A percentile compares a stretch with the other conserved stretches of the same genome.
Evolutionary conservation across 2,797 vertebrate genomes (phyloP).

Genomic region (Brachyalestes nurse): DNA sequence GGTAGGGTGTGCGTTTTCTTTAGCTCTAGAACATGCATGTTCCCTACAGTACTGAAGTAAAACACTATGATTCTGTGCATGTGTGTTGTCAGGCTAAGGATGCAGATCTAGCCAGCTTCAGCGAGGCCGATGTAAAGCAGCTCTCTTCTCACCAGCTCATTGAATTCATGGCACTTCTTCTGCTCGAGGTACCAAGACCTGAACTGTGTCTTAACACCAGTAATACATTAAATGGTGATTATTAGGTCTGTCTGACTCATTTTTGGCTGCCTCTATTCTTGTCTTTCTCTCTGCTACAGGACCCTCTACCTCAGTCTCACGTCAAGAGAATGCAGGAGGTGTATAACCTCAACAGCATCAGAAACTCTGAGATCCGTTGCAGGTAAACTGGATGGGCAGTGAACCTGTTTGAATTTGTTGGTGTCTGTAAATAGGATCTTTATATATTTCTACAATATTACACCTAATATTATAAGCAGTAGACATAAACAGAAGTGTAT

Average conservation of each 20-base stretch:
- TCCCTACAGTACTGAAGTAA: no score
- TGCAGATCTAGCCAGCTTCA: constrained; percentile 82
- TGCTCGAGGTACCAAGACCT: constrained; percentile 82
- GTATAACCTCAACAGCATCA: constrained; percentile 83
- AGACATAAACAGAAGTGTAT: no score
- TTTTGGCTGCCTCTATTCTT: background rate
- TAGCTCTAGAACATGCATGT: background rate
- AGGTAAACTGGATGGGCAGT: constrained; percentile 74
- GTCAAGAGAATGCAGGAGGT: constrained; percentile 91
- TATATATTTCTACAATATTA: background rate
- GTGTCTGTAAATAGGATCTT: no score
- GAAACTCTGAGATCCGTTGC: constrained; percentile 93
- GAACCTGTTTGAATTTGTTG: background rate
- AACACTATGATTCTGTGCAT: background rate
- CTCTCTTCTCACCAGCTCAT: constrained; percentile 91
- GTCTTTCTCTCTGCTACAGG: constrained; percentile 66
- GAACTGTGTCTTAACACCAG: background rate
- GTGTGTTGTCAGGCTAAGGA: constrained; percentile 82
- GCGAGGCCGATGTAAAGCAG: constrained; percentile 78
- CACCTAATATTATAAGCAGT: background rate
- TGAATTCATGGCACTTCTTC: constrained; percentile 89
- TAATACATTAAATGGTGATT: background rate
- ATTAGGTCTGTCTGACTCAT: background rate
- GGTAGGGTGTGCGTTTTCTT: constrained; percentile 67
- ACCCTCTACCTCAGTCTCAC: constrained; percentile 85